Evolutionary conservation across 2,888 invertebrate genomes (phyloP).

Genomic region (Trichogramma evanescens): DNA sequence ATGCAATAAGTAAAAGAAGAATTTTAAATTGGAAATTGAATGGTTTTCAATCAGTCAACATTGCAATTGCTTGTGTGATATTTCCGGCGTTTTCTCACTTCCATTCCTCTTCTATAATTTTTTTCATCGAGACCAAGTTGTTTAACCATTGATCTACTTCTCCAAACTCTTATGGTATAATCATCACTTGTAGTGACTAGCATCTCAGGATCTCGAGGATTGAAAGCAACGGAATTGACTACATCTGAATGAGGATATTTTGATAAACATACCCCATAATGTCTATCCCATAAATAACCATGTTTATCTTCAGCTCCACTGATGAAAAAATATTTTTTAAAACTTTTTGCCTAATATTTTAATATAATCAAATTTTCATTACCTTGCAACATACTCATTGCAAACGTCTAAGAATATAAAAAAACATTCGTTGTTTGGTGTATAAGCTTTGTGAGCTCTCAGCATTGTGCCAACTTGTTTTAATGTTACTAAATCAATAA

Average conservation of each 20-base stretch:
- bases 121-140: conserved; percentile 46
- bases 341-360: conserved; percentile 1
- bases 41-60: conserved; percentile 41
- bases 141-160: conserved; percentile 49
- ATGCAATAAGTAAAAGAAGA: conserved; percentile 5
- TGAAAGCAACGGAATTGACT: conserved; percentile 80
- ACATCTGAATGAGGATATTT: conserved; percentile 72
- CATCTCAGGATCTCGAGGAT: conserved; percentile 73
- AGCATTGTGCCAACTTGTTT: conserved; percentile 72
- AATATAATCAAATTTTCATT: conserved; percentile 26
- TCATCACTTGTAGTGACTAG: conserved; percentile 79
- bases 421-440: conserved; percentile 77
- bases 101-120: conserved; percentile 46
- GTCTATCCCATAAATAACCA: conserved; percentile 79
- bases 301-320: conserved; percentile 80
- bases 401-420: conserved; percentile 80
- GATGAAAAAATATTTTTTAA: conserved; percentile 16
- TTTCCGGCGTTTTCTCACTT: conserved; percentile 43
- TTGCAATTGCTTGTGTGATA: conserved; percentile 39
- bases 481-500: conserved; percentile 71
- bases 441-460: conserved; percentile 73
- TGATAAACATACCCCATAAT: conserved; percentile 70
- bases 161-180: conserved; percentile 63
- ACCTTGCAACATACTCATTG: conserved; percentile 78
- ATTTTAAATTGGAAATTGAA: conserved; percentile 42